Evolutionary conservation across 2,797 vertebrate species (phyloP).

Genomic region (Galago senegalensis): DNA sequence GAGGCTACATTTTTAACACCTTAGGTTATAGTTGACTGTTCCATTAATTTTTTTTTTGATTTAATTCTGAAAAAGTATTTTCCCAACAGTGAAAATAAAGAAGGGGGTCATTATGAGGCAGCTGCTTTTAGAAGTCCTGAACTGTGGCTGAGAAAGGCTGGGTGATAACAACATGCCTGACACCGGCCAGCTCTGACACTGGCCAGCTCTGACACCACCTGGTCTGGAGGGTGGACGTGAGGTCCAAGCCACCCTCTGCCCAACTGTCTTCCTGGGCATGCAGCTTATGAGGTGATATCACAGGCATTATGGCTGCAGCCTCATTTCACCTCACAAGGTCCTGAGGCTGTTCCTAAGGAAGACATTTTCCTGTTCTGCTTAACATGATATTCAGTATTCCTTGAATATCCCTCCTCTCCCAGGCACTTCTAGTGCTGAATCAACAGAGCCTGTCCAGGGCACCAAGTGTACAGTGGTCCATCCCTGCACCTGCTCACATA

Average conservation of each 20-base stretch:
- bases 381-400: neutral
- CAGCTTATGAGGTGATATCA: neutral
- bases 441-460: neutral
- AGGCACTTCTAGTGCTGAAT: neutral
- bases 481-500: neutral
- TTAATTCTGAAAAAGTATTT: slow-evolving; percentile 2
- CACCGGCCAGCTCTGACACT: neutral
- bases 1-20: neutral
- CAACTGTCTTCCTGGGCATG: neutral
- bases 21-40: neutral
- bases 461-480: neutral
- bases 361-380: neutral
- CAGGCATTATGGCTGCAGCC: neutral
- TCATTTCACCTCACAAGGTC: neutral
- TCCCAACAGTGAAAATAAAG: neutral
- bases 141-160: neutral
- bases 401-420: neutral
- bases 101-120: neutral
- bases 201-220: neutral
- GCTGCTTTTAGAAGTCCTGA: neutral
- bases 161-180: neutral
- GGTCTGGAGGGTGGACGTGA: neutral
- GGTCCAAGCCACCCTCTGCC: neutral
- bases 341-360: neutral
- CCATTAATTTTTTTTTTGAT: slow-evolving; percentile 39